Conservation (phyloP, 1,140 invertebrate species). For the Belonocnema kinseyi region DNA sequence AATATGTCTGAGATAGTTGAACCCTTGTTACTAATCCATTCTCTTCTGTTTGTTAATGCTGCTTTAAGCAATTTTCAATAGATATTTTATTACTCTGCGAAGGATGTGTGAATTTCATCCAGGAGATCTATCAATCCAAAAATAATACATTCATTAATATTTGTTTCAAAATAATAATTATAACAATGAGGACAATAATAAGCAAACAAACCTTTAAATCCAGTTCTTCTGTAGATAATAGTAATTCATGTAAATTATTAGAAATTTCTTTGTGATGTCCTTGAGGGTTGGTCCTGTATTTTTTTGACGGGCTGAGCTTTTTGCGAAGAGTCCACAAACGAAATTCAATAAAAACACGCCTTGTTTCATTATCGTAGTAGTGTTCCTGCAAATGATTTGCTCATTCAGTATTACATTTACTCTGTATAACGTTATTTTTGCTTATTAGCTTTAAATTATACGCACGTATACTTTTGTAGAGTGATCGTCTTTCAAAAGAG, state of each 20-base stretch:
- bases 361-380: no score
- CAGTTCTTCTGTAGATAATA: background rate
- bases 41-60: constrained; percentile 6
- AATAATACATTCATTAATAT: background rate
- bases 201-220: background rate
- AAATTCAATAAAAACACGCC: no score
- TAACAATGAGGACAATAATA: background rate
- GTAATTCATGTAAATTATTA: background rate
- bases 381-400: no score
- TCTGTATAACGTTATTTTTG: no score
- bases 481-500: no score
- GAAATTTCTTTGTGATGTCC: background rate
- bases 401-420: no score
- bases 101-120: constrained; percentile 24
- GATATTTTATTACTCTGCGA: background rate
- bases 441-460: no score
- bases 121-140: background rate
- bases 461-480: no score
- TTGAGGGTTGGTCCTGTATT: background rate
- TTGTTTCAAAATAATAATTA: background rate
- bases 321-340: no score
- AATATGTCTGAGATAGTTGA: constrained; percentile 31
- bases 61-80: constrained; percentile 11
- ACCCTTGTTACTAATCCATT: constrained; percentile 4
- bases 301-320: background rate